These are phyloP conservation scores for Sminthurinus signatus DNA, from an alignment of 1,140 invertebrate species.

Conservation along the genomic window DNA sequence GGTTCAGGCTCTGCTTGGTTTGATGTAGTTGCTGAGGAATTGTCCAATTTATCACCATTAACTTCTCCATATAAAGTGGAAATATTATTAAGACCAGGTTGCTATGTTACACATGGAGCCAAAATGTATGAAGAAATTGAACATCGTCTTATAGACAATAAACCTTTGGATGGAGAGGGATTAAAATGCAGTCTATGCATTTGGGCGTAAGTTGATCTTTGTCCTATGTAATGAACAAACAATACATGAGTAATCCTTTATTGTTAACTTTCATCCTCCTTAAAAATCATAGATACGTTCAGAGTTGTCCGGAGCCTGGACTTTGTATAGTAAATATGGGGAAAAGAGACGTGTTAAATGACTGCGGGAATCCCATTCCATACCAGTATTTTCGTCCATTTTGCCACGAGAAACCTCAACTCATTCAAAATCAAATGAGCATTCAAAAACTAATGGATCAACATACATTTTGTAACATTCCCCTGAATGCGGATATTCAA, in stretches of 20 bases:
- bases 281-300: too few relatives aligned
- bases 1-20: constrained; percentile 34
- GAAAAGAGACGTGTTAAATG: constrained; percentile 27
- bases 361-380: constrained; percentile 33
- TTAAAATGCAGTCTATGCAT: constrained; percentile 27
- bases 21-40: constrained; percentile 35
- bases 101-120: constrained; percentile 32
- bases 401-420: not conserved
- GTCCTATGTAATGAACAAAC: too few relatives aligned
- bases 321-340: constrained; percentile 31
- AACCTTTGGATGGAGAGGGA: not conserved
- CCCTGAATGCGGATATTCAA: constrained; percentile 4
- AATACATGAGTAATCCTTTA: too few relatives aligned
- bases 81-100: constrained; percentile 30
- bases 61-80: not conserved
- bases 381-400: constrained; percentile 17
- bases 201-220: too few relatives aligned
- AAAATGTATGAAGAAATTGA: constrained; percentile 20
- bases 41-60: not conserved
- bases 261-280: too few relatives aligned
- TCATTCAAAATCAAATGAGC: constrained; percentile 7
- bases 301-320: constrained; percentile 29
- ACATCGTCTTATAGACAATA: constrained; percentile 15
- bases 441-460: constrained; percentile 38
- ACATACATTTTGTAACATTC: constrained; percentile 29